Evolutionary conservation across 1,140 invertebrate species (phyloP).

Genomic region (Dinothrombium tinctorium): DNA sequence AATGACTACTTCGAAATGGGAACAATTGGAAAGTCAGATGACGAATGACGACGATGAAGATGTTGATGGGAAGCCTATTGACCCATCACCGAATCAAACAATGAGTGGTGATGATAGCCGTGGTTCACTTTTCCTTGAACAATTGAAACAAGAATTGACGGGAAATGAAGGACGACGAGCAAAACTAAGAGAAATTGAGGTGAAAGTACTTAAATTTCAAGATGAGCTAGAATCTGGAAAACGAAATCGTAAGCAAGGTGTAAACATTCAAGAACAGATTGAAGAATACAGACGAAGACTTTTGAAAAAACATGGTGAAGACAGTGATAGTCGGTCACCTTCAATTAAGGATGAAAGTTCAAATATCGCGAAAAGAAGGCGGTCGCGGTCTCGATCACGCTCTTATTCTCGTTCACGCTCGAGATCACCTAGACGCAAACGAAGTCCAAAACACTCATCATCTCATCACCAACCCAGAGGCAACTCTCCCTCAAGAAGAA

Average conservation of each 20-base stretch:
- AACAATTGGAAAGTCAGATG: slow-evolving; percentile 37
- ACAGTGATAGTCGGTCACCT: too few relatives aligned
- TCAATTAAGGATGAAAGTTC: too few relatives aligned
- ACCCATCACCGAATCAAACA: not conserved
- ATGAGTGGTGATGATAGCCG: slow-evolving; percentile 20
- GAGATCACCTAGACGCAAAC: too few relatives aligned
- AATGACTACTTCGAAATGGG: slow-evolving; percentile 71
- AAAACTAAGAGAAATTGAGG: slow-evolving; percentile 68
- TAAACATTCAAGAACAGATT: slow-evolving; percentile 55
- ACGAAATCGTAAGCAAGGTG: slow-evolving; percentile 41
- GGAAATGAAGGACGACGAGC: slow-evolving; percentile 43
- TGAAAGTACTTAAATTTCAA: slow-evolving; percentile 77
- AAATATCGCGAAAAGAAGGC: not conserved
- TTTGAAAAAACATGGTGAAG: slow-evolving; percentile 51
- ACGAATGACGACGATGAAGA: slow-evolving; percentile 19
- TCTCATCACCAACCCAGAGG: too few relatives aligned
- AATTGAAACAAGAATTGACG: slow-evolving; percentile 1
- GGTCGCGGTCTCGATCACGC: slow-evolving; percentile 1
- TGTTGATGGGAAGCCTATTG: slow-evolving; percentile 22
- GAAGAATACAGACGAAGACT: slow-evolving; percentile 76
- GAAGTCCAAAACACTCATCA: too few relatives aligned
- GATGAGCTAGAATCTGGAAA: slow-evolving; percentile 77
- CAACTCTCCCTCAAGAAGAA: too few relatives aligned
- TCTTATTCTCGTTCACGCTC: too few relatives aligned
- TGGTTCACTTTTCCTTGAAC: not conserved